Conservation (phyloP, 2,113 vertebrate species). For the Chinchilla lanigera region DNA sequence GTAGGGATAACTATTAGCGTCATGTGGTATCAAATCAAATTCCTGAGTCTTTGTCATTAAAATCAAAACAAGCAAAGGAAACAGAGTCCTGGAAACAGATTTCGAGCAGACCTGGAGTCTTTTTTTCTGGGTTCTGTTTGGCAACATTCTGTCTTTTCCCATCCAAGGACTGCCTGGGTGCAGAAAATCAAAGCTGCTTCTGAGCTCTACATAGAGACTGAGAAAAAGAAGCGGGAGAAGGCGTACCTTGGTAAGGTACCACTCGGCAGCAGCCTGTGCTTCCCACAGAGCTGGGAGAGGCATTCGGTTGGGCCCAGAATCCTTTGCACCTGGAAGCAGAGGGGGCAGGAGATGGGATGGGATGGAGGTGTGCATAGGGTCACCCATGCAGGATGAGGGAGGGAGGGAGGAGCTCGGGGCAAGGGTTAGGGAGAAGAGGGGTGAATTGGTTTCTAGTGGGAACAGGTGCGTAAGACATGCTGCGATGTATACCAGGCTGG, state of each 20-base stretch:
- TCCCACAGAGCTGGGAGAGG: not conserved
- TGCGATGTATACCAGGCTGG: not conserved
- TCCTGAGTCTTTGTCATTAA: not conserved
- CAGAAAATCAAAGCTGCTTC: conserved; percentile 99
- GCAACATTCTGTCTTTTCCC: conserved; percentile 72
- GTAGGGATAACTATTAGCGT: not conserved
- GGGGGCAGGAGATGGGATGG: not conserved
- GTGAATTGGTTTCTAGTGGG: not conserved
- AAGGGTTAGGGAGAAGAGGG: not conserved
- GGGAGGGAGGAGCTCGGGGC: not conserved
- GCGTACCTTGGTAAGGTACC: conserved; percentile 93
- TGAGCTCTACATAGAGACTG: conserved; percentile 98
- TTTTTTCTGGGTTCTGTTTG: conserved; percentile 19
- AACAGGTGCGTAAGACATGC: not conserved
- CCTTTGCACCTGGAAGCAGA: not conserved
- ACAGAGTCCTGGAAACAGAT: not conserved
- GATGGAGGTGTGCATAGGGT: not conserved
- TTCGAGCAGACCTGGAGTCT: not conserved
- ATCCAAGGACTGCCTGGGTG: conserved; percentile 97
- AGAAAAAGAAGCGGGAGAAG: conserved; percentile 99
- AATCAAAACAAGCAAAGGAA: not conserved
- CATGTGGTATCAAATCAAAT: not conserved
- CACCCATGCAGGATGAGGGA: not conserved
- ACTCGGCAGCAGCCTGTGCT: rapidly evolving
- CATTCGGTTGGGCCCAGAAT: not conserved